A percentile compares a stretch with the other conserved stretches of the same genome.
Conservation (phyloP, 2,113 vertebrate genomes). For the Clarias magur region DNA sequence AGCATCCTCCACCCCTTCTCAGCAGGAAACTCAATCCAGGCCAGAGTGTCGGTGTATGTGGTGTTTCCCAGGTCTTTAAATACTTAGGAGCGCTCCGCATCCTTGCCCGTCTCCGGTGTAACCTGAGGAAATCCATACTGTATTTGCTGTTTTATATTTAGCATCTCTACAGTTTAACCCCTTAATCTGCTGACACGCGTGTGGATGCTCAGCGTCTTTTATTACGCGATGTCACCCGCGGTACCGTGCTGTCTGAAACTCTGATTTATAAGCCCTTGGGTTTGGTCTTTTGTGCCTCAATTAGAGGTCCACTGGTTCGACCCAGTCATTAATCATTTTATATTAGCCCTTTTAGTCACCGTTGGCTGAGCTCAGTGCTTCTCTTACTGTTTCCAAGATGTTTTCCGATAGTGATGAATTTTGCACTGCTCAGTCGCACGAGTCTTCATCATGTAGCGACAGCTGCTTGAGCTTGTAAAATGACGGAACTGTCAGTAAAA, state of each 20-base stretch:
- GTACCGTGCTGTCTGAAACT: slow-evolving; percentile 9
- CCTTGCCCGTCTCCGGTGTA: background rate
- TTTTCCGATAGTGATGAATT: background rate
- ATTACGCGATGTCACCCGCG: background rate
- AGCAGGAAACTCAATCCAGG: slow-evolving; percentile 1
- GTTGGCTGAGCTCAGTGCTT: background rate
- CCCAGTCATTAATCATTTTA: background rate
- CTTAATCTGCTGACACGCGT: background rate
- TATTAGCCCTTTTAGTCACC: background rate
- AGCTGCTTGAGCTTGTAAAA: slow-evolving; percentile 10
- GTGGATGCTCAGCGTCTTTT: background rate
- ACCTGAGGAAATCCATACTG: slow-evolving; percentile 6
- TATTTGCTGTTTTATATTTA: slow-evolving; percentile 15
- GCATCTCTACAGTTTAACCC: slow-evolving; percentile 1
- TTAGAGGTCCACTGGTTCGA: background rate
- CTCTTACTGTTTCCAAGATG: background rate
- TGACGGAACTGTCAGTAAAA: background rate
- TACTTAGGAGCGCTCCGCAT: background rate
- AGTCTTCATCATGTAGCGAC: background rate
- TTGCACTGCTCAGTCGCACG: background rate
- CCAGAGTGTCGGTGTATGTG: background rate
- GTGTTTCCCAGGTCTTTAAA: slow-evolving; percentile 3
- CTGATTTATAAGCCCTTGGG: background rate
- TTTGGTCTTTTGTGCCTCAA: background rate
- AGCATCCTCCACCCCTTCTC: background rate